Evolutionary conservation across 2,113 vertebrate genomes (phyloP).

Genomic region (Rhynchopsitta pachyrhyncha): DNA sequence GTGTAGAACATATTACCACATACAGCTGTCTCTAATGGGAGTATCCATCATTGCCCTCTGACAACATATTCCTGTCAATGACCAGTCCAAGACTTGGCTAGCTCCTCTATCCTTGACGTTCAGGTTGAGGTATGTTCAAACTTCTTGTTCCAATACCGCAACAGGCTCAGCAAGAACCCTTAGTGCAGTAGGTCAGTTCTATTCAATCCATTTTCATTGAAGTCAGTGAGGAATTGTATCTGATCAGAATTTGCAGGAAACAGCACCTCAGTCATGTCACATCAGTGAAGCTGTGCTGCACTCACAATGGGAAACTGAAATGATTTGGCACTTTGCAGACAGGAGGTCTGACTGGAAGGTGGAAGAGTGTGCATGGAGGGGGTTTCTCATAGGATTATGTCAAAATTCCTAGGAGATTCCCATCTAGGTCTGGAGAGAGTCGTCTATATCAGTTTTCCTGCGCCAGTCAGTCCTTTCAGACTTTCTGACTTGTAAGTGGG

Average conservation of each 20-base stretch:
- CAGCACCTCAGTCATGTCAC: not conserved
- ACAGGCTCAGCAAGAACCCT: not conserved
- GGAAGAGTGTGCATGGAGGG: not conserved
- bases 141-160: not conserved
- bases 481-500: not conserved
- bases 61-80: not conserved
- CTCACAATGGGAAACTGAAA: not conserved
- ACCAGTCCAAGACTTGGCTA: not conserved
- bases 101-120: not conserved
- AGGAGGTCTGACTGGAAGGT: not conserved
- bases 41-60: not conserved
- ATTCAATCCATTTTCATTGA: not conserved
- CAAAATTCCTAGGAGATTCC: not conserved
- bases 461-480: not conserved
- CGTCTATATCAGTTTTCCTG: not conserved
- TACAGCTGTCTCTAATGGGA: not conserved
- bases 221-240: not conserved
- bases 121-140: not conserved
- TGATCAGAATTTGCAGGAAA: not conserved
- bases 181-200: not conserved
- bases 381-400: not conserved
- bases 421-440: not conserved
- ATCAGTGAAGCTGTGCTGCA: not conserved
- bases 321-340: rapidly evolving
- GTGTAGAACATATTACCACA: not conserved